Conservation (phyloP, 2,113 vertebrate species). For the Montifringilla adamsi region DNA sequence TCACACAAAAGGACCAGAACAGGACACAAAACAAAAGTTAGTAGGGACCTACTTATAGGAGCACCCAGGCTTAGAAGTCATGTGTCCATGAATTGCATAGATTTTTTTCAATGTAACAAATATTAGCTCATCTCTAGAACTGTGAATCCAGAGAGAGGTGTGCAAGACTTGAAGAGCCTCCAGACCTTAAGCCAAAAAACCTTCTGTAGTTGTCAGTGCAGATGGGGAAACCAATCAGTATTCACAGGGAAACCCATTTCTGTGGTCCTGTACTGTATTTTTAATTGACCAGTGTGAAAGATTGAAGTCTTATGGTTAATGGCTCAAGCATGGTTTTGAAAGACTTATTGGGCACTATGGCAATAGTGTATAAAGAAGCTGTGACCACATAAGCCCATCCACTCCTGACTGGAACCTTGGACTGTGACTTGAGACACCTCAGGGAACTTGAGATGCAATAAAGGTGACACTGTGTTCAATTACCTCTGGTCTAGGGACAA, state of each 20-base stretch:
- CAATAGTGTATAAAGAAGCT: fast-evolving
- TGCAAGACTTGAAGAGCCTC: neutral
- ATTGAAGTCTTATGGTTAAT: neutral
- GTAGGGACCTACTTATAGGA: fast-evolving
- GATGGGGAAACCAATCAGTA: neutral
- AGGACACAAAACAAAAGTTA: fast-evolving
- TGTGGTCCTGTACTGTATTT: neutral
- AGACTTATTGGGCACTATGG: neutral
- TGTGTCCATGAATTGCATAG: fast-evolving
- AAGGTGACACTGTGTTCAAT: too few relatives aligned
- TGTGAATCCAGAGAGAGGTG: too few relatives aligned
- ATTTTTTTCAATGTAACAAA: neutral
- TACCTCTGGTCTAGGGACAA: too few relatives aligned
- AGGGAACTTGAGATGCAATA: neutral
- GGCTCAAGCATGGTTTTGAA: neutral
- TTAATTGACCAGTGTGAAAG: neutral
- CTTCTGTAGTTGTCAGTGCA: fast-evolving
- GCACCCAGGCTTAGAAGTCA: neutral
- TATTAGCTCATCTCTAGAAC: neutral
- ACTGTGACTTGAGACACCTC: neutral
- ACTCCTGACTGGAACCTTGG: neutral
- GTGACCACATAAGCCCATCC: neutral
- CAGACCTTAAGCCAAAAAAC: neutral
- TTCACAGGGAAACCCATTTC: neutral
- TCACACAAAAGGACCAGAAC: neutral